A percentile compares a stretch with the other conserved stretches of the same genome.
Evolutionary conservation across 1,140 invertebrate species (phyloP).

Genomic region (Drosophila repleta): DNA sequence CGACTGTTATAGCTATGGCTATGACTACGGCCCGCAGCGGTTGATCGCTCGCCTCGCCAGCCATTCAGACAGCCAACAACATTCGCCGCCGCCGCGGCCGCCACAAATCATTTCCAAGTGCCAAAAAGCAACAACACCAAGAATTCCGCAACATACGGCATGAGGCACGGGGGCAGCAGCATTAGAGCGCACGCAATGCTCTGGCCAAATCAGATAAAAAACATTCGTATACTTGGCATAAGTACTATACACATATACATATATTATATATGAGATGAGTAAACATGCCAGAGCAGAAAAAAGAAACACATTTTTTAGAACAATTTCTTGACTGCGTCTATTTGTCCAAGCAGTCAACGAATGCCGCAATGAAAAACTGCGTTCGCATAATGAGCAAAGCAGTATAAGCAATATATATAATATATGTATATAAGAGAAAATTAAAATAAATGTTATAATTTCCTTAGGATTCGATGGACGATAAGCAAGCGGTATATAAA

Average conservation of each 20-base stretch:
- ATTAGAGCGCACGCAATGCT: conserved; percentile 62
- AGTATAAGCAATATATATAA: too few relatives aligned
- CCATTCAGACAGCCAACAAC: conserved; percentile 52
- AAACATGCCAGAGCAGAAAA: conserved; percentile 15
- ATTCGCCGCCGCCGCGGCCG: conserved; percentile 53
- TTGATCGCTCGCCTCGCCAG: conserved; percentile 25
- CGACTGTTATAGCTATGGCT: background rate
- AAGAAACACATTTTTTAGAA: too few relatives aligned
- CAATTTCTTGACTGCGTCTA: conserved; percentile 10
- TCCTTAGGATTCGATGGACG: too few relatives aligned
- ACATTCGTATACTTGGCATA: conserved; percentile 10
- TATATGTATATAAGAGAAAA: background rate
- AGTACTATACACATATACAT: conserved; percentile 13
- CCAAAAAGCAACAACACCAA: conserved; percentile 58
- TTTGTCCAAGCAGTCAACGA: conserved; percentile 38
- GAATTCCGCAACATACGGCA: conserved; percentile 20
- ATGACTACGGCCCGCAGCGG: conserved; percentile 36
- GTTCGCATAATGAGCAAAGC: background rate
- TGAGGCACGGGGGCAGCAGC: conserved; percentile 32
- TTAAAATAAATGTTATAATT: background rate
- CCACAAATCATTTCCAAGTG: conserved; percentile 80
- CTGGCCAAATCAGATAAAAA: conserved; percentile 36
- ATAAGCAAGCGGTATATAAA: too few relatives aligned
- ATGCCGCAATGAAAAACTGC: background rate
- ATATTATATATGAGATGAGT: conserved; percentile 9